Base-by-base conservation (phyloP, 2,113 vertebrate genomes). In the Pitta sordida region DNA sequence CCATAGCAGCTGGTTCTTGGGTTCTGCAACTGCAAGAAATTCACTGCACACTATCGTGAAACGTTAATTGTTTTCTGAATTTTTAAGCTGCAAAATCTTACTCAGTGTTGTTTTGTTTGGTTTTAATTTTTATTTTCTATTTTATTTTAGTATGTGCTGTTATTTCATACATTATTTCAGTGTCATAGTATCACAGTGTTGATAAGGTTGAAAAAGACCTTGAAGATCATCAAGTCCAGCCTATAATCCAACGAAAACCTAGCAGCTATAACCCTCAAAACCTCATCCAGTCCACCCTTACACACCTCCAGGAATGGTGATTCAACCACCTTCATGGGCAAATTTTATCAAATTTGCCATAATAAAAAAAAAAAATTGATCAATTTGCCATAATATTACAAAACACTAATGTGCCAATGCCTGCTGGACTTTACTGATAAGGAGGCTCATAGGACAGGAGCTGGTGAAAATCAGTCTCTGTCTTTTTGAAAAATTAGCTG, bases 401-500 rank as follows among this genome's bases (percentile, higher is more conserved):
- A 90, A 96, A 95, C 24, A 34, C 88, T 92, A 95, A 84, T 23
- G 30, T 90, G 93, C 78, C 44, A 89, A 90, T 80, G 86, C 87
- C 90, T 95, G 83, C 94, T 88, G 95, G 93, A 88, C 92, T 84
- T 88, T 94, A 93, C 96, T 97, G 97, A 97, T 96, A 96, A 96
- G 91, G 44, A 96, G 63, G 70, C 69, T 91, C 79, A 85, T 71
- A 84, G 88, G 77, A 90, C 92, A 79, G 69, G 62, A 93, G 83
- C 91, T 69, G 53, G 67, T 90, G 56, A 92, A 95, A 94, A 97
- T 95, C 91, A 91, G 90, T 96, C 94, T 95, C 94, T 95, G 93
- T 96, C 92, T 85, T 86, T 90, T 93, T 96, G 91, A 96, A 97
- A 96, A 85, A 90, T 95, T 88, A 88, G 91, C 80, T 91, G 91